Conservation (phyloP, 30 jellyfish, hydroid and myxozoan species). For the Aurelia sp. region DNA sequence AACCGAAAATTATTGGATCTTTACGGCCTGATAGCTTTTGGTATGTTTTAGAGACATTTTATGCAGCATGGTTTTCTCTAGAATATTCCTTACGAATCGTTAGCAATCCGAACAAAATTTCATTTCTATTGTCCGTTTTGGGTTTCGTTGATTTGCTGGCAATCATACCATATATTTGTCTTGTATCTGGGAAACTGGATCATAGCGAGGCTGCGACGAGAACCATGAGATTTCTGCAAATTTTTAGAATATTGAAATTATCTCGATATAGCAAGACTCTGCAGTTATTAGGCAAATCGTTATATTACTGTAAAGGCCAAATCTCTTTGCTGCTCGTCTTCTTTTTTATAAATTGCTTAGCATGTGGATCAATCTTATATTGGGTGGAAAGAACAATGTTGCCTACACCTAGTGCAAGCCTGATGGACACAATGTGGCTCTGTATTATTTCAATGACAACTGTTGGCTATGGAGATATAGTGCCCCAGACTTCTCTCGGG, state of each 20-base stretch:
- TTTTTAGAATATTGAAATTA: slow-evolving; percentile 57
- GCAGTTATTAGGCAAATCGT: slow-evolving; percentile 56
- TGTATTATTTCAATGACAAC: slow-evolving; percentile 82
- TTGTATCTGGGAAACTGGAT: not conserved
- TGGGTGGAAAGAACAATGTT: slow-evolving; percentile 54
- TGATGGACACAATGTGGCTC: slow-evolving; percentile 77
- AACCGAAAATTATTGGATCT: not conserved
- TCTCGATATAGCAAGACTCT: slow-evolving; percentile 64
- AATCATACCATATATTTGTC: slow-evolving; percentile 37
- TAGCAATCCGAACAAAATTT: slow-evolving; percentile 21
- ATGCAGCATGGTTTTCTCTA: slow-evolving; percentile 60
- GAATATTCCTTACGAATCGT: slow-evolving; percentile 50
- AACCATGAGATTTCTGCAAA: slow-evolving; percentile 35
- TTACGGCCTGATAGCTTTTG: not conserved
- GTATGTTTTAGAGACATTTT: slow-evolving; percentile 36
- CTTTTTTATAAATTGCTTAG: slow-evolving; percentile 66
- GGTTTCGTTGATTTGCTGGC: slow-evolving; percentile 71
- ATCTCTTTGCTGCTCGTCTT: slow-evolving; percentile 47
- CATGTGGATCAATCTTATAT: slow-evolving; percentile 55
- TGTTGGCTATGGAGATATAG: slow-evolving; percentile 80
- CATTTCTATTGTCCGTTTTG: slow-evolving; percentile 42
- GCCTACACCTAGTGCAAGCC: slow-evolving; percentile 6
- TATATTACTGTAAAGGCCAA: slow-evolving; percentile 70
- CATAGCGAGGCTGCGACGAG: slow-evolving; percentile 25
- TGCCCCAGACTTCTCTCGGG: slow-evolving; percentile 70